Evolutionary conservation across 1,140 invertebrate species (phyloP), one percentile per base, ranked within the genome.

Genomic region (Sesamia nonagrioides): DNA sequence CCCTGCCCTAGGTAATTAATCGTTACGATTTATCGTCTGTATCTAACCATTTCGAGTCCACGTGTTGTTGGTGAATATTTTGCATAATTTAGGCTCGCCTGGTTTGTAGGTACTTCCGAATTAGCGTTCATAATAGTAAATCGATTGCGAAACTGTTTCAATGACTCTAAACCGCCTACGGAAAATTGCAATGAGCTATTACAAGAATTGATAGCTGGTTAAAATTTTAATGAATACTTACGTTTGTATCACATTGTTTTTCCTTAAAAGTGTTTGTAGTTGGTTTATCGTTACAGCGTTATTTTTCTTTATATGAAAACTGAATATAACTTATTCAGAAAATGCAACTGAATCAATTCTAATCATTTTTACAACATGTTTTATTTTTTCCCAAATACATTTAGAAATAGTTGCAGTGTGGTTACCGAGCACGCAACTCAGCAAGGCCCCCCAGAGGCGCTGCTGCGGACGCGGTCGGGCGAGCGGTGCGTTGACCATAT

Each of bases 41-140:
- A 37, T 11, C 63, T 0, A 68, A 27, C 52, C 35, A 54, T 52
- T 52, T 72, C 27, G 35, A 58, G 52, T 15, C 71, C 71, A 73
- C 71, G 71, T 73, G 71, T 58, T 73, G 9, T 17, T 50, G 6
- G 15, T 8, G 40, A 73, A 73, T 73, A 56, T 60, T 73, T 68
- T 7, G 54, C 71, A 73, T 73, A 73, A 45, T 73, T 73, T 73
- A 58, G 71, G 71, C 52, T 68, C 15, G 63, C 48, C 63, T 68
- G 21, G 40, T 68, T 68, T 48, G 48, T 68, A 68, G 42, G n/a
- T 48, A 58, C 54, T 73, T 18, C 71, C 71, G 71, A 73, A 73
- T 73, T 73, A 73, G 37, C 52, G 33, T 48, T 6, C 18, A 68
- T 68, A 48, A 68, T 68, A 48, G 18, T 68, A 68, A 71, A 71